Evolutionary conservation across 1,140 invertebrate species (phyloP).

Genomic region (Leucophenga varia): DNA sequence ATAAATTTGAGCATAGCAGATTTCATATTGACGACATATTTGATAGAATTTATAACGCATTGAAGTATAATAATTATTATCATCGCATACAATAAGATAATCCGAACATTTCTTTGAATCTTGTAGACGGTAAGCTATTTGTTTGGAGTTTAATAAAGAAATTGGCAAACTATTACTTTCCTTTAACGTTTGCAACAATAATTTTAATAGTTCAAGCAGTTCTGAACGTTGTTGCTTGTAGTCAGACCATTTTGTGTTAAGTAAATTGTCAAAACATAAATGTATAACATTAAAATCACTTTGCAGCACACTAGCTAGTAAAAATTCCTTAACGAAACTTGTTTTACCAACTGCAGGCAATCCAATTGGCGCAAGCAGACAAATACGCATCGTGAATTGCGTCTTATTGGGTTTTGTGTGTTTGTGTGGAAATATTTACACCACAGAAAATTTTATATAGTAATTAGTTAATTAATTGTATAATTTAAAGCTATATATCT

Average conservation of each 20-base stretch:
- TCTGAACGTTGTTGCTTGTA: constrained; percentile 11
- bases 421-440: background rate
- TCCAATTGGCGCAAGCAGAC: constrained; percentile 15
- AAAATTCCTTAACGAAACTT: constrained; percentile 8
- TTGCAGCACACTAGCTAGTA: background rate
- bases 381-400: constrained; percentile 8
- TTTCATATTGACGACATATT: constrained; percentile 1
- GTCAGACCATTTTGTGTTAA: background rate
- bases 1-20: constrained; percentile 13
- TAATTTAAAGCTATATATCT: too few species aligned
- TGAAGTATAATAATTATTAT: constrained; percentile 19
- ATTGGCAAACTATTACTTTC: too few species aligned
- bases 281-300: constrained; percentile 15
- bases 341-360: constrained; percentile 19
- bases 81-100: constrained; percentile 15
- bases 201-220: background rate
- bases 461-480: too few species aligned
- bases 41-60: constrained; percentile 20
- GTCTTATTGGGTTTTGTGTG: background rate
- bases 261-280: constrained; percentile 17
- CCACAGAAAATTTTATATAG: background rate
- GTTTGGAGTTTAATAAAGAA: background rate
- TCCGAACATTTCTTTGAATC: background rate
- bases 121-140: background rate
- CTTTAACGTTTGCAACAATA: too few species aligned